phyloP scores from a whole-genome alignment of 2,797 vertebrate genomes.

The Notolepis coatsorum region DNA sequence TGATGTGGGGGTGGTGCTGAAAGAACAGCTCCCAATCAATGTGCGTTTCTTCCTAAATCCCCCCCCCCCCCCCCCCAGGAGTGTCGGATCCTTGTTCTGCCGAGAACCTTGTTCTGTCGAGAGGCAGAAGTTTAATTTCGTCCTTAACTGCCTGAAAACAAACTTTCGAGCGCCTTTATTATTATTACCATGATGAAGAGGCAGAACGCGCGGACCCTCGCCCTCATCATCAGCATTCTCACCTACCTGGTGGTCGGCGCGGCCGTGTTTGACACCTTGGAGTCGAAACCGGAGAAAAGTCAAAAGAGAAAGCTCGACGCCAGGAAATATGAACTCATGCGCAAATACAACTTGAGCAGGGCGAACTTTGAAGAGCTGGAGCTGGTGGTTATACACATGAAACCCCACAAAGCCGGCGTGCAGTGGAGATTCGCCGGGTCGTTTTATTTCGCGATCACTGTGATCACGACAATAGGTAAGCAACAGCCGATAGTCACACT shows the following conservation, averaged over 20 bases:
- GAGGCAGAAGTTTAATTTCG: background rate
- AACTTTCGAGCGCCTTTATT: conserved; percentile 24
- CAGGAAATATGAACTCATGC: conserved; percentile 90
- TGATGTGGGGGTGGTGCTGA: conserved; percentile 88
- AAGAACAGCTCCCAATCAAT: conserved; percentile 84
- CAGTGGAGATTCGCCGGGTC: conserved; percentile 98
- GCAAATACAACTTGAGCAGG: conserved; percentile 94
- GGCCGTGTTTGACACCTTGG: conserved; percentile 96
- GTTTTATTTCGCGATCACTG: conserved; percentile 99
- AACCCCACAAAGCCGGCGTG: conserved; percentile 95
- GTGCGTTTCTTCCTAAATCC: conserved; percentile 51
- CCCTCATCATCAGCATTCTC: conserved; percentile 97
- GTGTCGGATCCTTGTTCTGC: conserved; percentile 55
- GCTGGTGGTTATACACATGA: conserved; percentile 92
- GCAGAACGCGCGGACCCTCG: conserved; percentile 96
- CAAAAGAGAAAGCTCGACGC: conserved; percentile 93
- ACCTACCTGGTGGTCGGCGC: conserved; percentile 98
- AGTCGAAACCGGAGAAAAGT: conserved; percentile 94
- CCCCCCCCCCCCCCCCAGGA: conserved; percentile 13
- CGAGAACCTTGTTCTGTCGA: conserved; percentile 42
- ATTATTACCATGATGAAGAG: conserved; percentile 86
- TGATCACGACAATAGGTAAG: conserved; percentile 98
- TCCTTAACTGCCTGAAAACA: background rate
- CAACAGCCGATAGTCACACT: background rate
- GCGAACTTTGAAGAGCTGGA: conserved; percentile 95